Conservation (phyloP, 2,113 vertebrate species). For the Nibea albiflora region DNA sequence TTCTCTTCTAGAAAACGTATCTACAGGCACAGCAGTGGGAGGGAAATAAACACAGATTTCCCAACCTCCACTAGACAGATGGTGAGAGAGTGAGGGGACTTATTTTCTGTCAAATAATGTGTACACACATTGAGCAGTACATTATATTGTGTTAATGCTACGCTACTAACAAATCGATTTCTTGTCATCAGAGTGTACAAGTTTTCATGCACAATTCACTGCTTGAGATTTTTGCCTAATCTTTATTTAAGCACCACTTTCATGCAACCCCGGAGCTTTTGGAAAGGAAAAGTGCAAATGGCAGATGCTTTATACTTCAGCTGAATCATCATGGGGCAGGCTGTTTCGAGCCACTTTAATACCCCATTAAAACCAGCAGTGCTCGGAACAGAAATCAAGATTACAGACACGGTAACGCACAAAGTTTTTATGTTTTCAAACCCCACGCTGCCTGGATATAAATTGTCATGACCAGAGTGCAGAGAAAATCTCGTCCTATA, state of each 20-base stretch:
- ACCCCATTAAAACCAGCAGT: constrained; percentile 10
- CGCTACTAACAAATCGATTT: constrained; percentile 16
- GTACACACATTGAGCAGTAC: neutral
- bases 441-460: neutral
- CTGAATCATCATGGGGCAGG: constrained; percentile 11
- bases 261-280: constrained; percentile 28
- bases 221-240: constrained; percentile 30
- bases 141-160: neutral
- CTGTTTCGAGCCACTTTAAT: constrained; percentile 19
- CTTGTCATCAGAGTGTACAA: neutral
- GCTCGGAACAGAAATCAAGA: constrained; percentile 23
- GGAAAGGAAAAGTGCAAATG: constrained; percentile 24
- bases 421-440: constrained; percentile 12
- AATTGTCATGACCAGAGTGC: constrained; percentile 18
- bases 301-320: constrained; percentile 13
- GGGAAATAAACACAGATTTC: constrained; percentile 32
- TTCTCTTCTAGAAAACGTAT: neutral
- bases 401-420: neutral
- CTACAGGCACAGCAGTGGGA: neutral
- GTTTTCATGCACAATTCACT: constrained; percentile 22
- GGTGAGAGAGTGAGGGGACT: neutral
- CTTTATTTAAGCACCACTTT: constrained; percentile 47
- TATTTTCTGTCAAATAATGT: constrained; percentile 2
- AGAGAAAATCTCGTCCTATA: constrained; percentile 36
- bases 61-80: constrained; percentile 3